Evolutionary conservation across 1,140 invertebrate species (phyloP).

Genomic region (Cyphomyrmex costatus): DNA sequence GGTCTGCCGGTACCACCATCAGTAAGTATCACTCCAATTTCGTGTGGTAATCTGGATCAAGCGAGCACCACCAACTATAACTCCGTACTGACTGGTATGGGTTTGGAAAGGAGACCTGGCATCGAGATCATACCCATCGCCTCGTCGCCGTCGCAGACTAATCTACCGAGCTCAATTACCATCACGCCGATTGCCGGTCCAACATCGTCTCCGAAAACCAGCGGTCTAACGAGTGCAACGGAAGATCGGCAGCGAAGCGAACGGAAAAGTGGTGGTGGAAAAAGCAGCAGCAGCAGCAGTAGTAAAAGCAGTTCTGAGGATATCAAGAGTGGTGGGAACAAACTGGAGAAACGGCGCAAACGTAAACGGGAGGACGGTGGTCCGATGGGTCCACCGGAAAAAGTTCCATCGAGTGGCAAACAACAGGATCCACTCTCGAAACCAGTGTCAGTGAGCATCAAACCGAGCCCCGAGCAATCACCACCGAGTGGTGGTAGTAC

Average conservation of each 20-base stretch:
- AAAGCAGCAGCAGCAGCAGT: conserved; percentile 82
- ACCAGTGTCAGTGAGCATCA: conserved; percentile 91
- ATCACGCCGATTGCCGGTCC: conserved; percentile 92
- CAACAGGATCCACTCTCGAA: conserved; percentile 90
- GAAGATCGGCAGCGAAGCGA: conserved; percentile 89
- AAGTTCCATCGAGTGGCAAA: conserved; percentile 89
- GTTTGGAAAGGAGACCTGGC: conserved; percentile 90
- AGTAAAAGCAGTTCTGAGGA: conserved; percentile 83
- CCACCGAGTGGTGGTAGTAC: conserved; percentile 84
- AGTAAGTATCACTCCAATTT: conserved; percentile 93
- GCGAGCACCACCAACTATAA: conserved; percentile 87
- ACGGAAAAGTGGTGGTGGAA: conserved; percentile 88
- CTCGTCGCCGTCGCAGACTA: conserved; percentile 87
- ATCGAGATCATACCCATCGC: conserved; percentile 94
- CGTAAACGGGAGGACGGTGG: conserved; percentile 91
- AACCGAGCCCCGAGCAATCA: conserved; percentile 89
- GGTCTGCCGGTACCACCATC: conserved; percentile 88
- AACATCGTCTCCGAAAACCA: conserved; percentile 80
- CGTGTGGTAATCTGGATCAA: conserved; percentile 82
- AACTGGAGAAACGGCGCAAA: conserved; percentile 92
- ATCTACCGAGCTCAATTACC: conserved; percentile 92
- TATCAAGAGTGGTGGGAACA: conserved; percentile 80
- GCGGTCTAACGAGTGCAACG: conserved; percentile 83
- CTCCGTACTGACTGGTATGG: conserved; percentile 89
- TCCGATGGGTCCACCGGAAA: conserved; percentile 94